These are phyloP conservation scores for Diplosoma virens DNA, from an alignment of 23 tunicate species.

Conservation along the genomic window DNA sequence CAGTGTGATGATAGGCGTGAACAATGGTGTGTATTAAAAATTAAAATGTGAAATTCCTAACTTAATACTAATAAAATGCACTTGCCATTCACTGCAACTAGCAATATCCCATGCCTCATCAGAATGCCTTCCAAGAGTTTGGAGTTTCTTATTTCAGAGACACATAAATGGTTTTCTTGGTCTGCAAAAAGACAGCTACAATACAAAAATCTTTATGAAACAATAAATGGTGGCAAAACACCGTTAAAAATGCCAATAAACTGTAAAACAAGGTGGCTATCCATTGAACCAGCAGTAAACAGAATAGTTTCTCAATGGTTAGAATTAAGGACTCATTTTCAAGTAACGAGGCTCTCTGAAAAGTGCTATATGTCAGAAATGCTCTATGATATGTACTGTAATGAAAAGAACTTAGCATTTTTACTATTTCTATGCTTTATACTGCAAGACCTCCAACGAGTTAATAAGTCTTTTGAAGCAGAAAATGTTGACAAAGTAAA, in stretches of 20 bases:
- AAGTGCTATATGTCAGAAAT: slow-evolving; percentile 51
- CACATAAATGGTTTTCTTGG: slow-evolving; percentile 44
- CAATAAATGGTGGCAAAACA: slow-evolving; percentile 13
- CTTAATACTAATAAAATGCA: slow-evolving; percentile 26
- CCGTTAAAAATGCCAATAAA: slow-evolving; percentile 17
- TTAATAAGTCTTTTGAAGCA: too few relatives aligned
- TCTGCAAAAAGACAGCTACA: slow-evolving; percentile 3
- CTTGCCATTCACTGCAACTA: slow-evolving; percentile 46
- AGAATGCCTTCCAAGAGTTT: slow-evolving; percentile 37
- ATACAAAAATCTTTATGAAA: slow-evolving; percentile 29
- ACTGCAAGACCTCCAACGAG: too few relatives aligned
- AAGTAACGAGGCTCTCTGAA: slow-evolving; percentile 20
- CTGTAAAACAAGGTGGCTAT: slow-evolving; percentile 36
- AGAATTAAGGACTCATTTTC: slow-evolving; percentile 42
- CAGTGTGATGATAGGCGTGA: slow-evolving; percentile 16
- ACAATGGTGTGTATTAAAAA: slow-evolving; percentile 22
- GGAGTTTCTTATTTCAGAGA: slow-evolving; percentile 40
- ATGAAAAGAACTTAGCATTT: slow-evolving; percentile 24
- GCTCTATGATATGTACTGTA: slow-evolving; percentile 34
- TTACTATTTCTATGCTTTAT: too few relatives aligned
- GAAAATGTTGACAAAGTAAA: too few relatives aligned
- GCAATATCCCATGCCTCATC: slow-evolving; percentile 11
- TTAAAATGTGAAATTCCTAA: slow-evolving; percentile 11
- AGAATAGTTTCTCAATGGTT: slow-evolving; percentile 24
- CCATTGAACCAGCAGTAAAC: slow-evolving; percentile 1